A percentile compares a stretch with the other conserved stretches of the same genome.
Conservation (phyloP, 1,140 invertebrate genomes). For the Bombus fervidus region DNA sequence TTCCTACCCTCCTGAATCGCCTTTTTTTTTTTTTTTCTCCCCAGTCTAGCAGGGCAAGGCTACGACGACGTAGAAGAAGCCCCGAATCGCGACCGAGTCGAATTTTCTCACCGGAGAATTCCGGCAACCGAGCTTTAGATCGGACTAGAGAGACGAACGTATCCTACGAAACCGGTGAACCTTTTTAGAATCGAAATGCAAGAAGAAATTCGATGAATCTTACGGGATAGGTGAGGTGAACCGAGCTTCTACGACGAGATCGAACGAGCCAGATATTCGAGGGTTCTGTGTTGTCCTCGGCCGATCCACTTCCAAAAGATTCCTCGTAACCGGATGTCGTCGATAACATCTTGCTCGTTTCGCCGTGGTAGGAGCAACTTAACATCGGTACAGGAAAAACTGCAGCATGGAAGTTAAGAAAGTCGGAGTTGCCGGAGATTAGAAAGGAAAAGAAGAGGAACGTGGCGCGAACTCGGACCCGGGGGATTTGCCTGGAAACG, state of each 20-base stretch:
- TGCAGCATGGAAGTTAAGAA: not conserved
- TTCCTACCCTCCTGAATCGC: not conserved
- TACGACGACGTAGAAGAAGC: not conserved
- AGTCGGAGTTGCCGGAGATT: not conserved
- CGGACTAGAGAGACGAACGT: not conserved
- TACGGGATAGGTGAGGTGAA: slow-evolving; percentile 14
- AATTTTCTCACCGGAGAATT: slow-evolving; percentile 46
- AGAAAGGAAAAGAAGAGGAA: not conserved
- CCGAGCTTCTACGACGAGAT: slow-evolving; percentile 7
- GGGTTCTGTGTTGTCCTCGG: slow-evolving; percentile 35
- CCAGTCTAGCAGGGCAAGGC: not conserved
- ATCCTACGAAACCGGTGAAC: slow-evolving; percentile 26
- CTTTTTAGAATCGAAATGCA: slow-evolving; percentile 36
- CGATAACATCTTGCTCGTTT: slow-evolving; percentile 45
- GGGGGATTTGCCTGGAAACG: not conserved
- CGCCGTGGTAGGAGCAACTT: not conserved
- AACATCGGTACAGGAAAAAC: not conserved
- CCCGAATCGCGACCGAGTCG: slow-evolving; percentile 25
- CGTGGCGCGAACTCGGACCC: not conserved
- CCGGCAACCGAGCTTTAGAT: slow-evolving; percentile 1
- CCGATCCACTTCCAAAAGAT: slow-evolving; percentile 24
- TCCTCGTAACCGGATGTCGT: slow-evolving; percentile 52
- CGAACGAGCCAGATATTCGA: slow-evolving; percentile 34
- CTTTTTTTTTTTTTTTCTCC: slow-evolving; percentile 19
- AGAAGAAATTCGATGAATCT: slow-evolving; percentile 61